These are phyloP conservation scores for Mimas tiliae DNA, from an alignment of 2,888 invertebrate genomes.

Conservation along the genomic window DNA sequence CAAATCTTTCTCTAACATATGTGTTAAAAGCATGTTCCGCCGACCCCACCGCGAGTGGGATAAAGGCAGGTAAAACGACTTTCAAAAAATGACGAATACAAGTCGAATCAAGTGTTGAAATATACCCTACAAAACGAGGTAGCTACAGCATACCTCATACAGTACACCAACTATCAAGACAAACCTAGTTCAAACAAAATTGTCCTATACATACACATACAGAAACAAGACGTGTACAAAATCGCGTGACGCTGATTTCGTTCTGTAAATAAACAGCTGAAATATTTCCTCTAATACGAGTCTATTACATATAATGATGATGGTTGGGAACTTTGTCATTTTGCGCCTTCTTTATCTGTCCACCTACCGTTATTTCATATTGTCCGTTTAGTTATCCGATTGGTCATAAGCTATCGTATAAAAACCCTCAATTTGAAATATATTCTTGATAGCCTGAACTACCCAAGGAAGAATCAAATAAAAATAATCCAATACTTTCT, in stretches of 20 bases:
- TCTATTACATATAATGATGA: slow-evolving; percentile 78
- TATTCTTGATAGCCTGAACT: neutral
- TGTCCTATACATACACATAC: neutral
- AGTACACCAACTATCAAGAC: no score
- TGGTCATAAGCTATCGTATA: neutral
- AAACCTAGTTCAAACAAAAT: neutral
- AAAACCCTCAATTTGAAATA: neutral
- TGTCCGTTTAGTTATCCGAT: slow-evolving; percentile 29
- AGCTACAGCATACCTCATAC: no score
- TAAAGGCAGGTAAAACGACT: no score
- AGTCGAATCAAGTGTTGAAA: no score
- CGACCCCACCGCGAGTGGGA: no score
- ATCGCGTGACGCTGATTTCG: slow-evolving; percentile 65
- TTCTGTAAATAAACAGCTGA: slow-evolving; percentile 75
- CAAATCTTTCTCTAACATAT: no score
- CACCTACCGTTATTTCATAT: slow-evolving; percentile 38
- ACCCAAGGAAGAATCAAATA: no score
- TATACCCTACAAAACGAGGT: no score
- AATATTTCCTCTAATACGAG: slow-evolving; percentile 75
- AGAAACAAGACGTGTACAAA: slow-evolving; percentile 28
- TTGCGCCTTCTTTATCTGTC: slow-evolving; percentile 42
- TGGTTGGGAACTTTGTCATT: slow-evolving; percentile 74
- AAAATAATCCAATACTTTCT: no score
- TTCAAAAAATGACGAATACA: no score
- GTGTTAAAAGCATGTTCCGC: no score